Evolutionary conservation across 1,140 invertebrate species (phyloP).

Genomic region (Zaprionus camerounensis): DNA sequence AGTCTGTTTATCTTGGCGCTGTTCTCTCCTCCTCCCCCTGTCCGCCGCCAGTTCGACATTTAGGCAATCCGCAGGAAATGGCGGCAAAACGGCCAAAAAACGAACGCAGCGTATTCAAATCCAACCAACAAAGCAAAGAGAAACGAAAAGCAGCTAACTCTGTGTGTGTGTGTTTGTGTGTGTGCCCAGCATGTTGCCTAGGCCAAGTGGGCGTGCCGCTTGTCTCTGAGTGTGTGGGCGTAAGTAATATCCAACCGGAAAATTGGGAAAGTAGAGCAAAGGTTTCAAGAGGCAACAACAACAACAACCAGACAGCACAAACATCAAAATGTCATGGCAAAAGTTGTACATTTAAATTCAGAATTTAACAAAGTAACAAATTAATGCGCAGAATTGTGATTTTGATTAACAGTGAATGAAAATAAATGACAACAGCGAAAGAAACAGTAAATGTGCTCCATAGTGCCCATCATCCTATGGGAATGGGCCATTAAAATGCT

Average conservation of each 20-base stretch:
- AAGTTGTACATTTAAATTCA: constrained; percentile 42
- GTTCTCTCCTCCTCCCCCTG: constrained; percentile 34
- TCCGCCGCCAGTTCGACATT: constrained; percentile 58
- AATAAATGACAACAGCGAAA: constrained; percentile 28
- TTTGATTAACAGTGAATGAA: constrained; percentile 51
- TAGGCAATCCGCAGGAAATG: constrained; percentile 50
- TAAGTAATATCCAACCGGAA: constrained; percentile 31
- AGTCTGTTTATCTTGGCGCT: constrained; percentile 70
- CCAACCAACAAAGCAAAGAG: constrained; percentile 31
- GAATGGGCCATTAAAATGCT: constrained; percentile 36
- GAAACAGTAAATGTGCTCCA: constrained; percentile 17
- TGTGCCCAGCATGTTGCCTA: constrained; percentile 1
- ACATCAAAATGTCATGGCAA: constrained; percentile 30
- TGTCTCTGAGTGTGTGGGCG: constrained; percentile 30
- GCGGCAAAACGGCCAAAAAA: constrained; percentile 17
- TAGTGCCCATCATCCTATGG: constrained; percentile 5
- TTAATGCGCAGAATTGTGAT: constrained; percentile 50
- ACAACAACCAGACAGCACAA: constrained; percentile 4
- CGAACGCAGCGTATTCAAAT: constrained; percentile 55
- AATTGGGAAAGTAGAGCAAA: constrained; percentile 29
- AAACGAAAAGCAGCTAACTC: constrained; percentile 24
- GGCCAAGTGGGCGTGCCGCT: constrained; percentile 26
- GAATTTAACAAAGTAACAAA: constrained; percentile 32
- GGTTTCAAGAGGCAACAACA: constrained; percentile 13
- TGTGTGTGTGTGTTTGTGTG: not conserved